Evolutionary conservation across 2,888 invertebrate genomes (phyloP).

Genomic region (Oeneis ivallda): DNA sequence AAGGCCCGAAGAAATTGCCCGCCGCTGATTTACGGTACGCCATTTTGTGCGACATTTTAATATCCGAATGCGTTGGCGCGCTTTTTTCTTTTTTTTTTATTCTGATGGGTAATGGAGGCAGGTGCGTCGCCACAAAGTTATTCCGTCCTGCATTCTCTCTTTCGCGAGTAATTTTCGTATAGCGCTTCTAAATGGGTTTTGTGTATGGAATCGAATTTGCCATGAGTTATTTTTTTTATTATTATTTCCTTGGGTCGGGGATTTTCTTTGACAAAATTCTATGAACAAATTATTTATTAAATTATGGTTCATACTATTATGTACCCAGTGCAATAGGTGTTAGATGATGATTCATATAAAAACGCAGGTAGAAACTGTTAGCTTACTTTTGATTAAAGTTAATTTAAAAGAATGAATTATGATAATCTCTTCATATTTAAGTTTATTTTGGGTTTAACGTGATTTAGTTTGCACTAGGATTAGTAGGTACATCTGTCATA

Average conservation of each 20-base stretch:
- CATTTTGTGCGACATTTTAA: slow-evolving; percentile 75
- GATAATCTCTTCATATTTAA: neutral
- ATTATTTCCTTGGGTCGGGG: slow-evolving; percentile 12
- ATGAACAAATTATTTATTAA: neutral
- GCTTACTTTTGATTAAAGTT: neutral
- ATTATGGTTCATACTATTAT: slow-evolving; percentile 10
- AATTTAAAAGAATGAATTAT: neutral
- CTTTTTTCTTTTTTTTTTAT: slow-evolving; percentile 61
- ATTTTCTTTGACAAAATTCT: slow-evolving; percentile 12
- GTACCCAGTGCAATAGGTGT: neutral
- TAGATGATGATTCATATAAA: neutral
- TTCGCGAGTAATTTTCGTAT: slow-evolving; percentile 61
- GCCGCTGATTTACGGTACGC: slow-evolving; percentile 72
- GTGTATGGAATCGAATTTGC: slow-evolving; percentile 56
- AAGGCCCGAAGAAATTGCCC: slow-evolving; percentile 71
- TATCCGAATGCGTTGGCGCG: slow-evolving; percentile 68
- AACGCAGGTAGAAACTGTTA: neutral
- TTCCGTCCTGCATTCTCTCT: slow-evolving; percentile 54
- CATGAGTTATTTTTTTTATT: slow-evolving; percentile 39
- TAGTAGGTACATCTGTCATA: too few species aligned
- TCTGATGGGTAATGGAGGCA: slow-evolving; percentile 64
- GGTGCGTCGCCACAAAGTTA: slow-evolving; percentile 66
- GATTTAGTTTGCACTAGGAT: too few species aligned
- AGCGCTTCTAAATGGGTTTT: slow-evolving; percentile 59
- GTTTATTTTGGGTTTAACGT: too few species aligned